These are phyloP conservation scores for Gila orcuttii DNA, from an alignment of 2,113 vertebrate genomes.

Conservation along the genomic window DNA sequence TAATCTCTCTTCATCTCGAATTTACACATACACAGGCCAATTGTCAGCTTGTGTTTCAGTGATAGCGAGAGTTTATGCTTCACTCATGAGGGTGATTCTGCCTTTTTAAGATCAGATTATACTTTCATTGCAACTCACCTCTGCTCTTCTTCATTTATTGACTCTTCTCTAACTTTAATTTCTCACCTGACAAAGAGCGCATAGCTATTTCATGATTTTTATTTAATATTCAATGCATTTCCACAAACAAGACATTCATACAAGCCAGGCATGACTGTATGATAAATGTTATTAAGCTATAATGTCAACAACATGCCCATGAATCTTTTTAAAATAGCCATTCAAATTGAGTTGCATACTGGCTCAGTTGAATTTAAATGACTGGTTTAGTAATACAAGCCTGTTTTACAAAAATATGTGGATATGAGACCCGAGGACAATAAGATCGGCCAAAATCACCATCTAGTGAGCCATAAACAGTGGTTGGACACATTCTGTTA, in stretches of 20 bases:
- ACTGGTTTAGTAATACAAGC: conserved; percentile 40
- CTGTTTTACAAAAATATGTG: conserved; percentile 29
- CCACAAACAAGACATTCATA: neutral
- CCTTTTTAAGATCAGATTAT: conserved; percentile 23
- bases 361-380: conserved; percentile 49
- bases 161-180: neutral
- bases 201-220: neutral
- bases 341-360: neutral
- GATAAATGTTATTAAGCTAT: neutral
- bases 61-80: conserved; percentile 12
- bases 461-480: conserved; percentile 41
- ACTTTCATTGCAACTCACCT: conserved; percentile 8
- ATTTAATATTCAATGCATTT: neutral
- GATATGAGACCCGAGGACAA: neutral
- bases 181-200: neutral
- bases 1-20: neutral
- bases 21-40: neutral
- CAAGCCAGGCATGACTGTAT: neutral
- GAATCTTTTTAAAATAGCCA: neutral
- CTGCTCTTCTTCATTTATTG: neutral
- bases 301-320: neutral
- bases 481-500: neutral
- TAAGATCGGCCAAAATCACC: conserved; percentile 42
- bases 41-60: neutral
- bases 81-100: neutral